These are phyloP conservation scores for Leptinotarsa rubiginosa DNA, from an alignment of 2,888 invertebrate genomes.

Conservation along the genomic window DNA sequence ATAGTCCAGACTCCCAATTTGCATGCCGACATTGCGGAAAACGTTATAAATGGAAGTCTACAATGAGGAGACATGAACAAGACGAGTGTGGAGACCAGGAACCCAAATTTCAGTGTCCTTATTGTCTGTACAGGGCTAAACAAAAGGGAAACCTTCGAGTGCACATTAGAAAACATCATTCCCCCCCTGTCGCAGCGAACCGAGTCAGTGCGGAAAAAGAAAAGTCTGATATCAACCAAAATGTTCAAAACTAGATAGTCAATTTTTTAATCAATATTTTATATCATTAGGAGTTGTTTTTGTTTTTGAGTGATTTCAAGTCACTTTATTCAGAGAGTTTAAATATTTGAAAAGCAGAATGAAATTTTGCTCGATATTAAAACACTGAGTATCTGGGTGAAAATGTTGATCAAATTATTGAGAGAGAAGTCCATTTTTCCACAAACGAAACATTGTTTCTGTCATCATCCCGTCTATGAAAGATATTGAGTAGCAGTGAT, in stretches of 20 bases:
- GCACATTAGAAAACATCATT: slow-evolving; percentile 83
- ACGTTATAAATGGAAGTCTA: slow-evolving; percentile 88
- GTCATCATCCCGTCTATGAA: too few species aligned
- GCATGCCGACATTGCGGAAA: slow-evolving; percentile 88
- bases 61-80: slow-evolving; percentile 76
- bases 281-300: not conserved
- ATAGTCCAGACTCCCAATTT: slow-evolving; percentile 73
- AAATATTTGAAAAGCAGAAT: not conserved
- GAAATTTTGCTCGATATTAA: not conserved
- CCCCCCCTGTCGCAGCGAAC: slow-evolving; percentile 21
- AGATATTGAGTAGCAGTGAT: too few species aligned
- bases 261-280: slow-evolving; percentile 26
- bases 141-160: slow-evolving; percentile 85
- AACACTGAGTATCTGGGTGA: not conserved
- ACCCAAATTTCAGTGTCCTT: slow-evolving; percentile 83
- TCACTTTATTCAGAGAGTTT: not conserved
- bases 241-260: slow-evolving; percentile 38
- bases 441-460: too few species aligned
- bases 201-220: slow-evolving; percentile 25
- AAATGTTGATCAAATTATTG: not conserved
- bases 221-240: slow-evolving; percentile 45
- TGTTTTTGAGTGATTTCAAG: slow-evolving; percentile 12
- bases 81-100: slow-evolving; percentile 85
- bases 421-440: too few species aligned
- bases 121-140: slow-evolving; percentile 75